Evolutionary conservation across 2,888 invertebrate species (phyloP), one percentile per base, ranked within the genome.

Genomic region (Danaus chrysippus): DNA sequence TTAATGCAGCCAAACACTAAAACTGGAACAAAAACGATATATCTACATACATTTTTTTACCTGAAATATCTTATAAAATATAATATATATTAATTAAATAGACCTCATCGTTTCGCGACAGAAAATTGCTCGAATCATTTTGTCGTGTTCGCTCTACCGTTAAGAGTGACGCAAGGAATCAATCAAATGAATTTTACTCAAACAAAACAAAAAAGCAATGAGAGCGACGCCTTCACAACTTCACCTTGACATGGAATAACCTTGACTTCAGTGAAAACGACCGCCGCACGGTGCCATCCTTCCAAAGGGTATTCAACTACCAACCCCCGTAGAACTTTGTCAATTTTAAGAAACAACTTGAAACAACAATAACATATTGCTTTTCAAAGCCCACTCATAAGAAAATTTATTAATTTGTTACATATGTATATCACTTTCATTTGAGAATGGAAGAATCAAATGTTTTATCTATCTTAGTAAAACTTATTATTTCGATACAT

Each of bases 251-350:
- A 83, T 74, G 73, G 44, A 68, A 66, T 76, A 83, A 76, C 90
- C 90, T 90, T 90, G 90, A 88, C 85, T 87, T 73, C 72, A 74
- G 90, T 77, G 90, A 90, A 90, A 90, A 85, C 81, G 72, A 90
- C 84, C 81, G 72, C 69, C 66, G 42, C 54, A 54, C 56, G 42
- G 60, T 61, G 11, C 56, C 67, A 66, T 66, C 68, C 62, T 61
- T 57, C 54, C 41, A 15, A 62, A 54, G 59, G 55, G 46, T 23
- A 23, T 49, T 56, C 41, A 49, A 59, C 59, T 64, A 66, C 59
- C 61, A 42, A 56, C 23, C 56, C 11, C 17, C 54, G 34, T 44
- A 56, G 56, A 54, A 34, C 23, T 34, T 34, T 34, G 6, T 34
- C 23, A 34, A 34, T 34, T 34, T 34, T 34, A 34, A 34, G 23